These are phyloP conservation scores for Ophonus ardosiacus DNA, from an alignment of 2,888 invertebrate species.

Conservation along the genomic window DNA sequence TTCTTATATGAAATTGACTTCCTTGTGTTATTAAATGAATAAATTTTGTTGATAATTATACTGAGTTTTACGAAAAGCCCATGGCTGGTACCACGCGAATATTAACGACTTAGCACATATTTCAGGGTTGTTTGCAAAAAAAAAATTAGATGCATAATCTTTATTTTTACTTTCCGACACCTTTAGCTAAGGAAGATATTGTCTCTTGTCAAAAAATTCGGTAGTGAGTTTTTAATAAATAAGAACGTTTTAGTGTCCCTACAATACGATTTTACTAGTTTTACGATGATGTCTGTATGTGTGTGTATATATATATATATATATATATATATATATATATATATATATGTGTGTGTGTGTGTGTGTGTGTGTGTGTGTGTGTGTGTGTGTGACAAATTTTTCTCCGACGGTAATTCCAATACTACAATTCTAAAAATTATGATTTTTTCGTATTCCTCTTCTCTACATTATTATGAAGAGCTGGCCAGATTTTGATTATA, in stretches of 20 bases:
- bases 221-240: no score
- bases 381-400: no score
- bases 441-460: no score
- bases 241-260: neutral
- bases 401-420: no score
- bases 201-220: neutral
- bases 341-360: neutral
- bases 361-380: no score
- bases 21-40: neutral
- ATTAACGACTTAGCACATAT: neutral
- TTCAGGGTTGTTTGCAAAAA: neutral
- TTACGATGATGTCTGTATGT: neutral
- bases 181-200: no score
- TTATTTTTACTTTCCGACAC: no score
- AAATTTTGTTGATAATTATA: neutral
- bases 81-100: neutral
- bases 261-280: neutral
- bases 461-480: no score
- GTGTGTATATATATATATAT: neutral
- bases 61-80: neutral
- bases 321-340: neutral
- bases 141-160: neutral
- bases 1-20: neutral
- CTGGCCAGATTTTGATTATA: no score
- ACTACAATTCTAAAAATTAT: no score